These are phyloP conservation scores for Heteractis magnifica DNA, from an alignment of 92 coral and sea anemone genomes.

Conservation along the genomic window DNA sequence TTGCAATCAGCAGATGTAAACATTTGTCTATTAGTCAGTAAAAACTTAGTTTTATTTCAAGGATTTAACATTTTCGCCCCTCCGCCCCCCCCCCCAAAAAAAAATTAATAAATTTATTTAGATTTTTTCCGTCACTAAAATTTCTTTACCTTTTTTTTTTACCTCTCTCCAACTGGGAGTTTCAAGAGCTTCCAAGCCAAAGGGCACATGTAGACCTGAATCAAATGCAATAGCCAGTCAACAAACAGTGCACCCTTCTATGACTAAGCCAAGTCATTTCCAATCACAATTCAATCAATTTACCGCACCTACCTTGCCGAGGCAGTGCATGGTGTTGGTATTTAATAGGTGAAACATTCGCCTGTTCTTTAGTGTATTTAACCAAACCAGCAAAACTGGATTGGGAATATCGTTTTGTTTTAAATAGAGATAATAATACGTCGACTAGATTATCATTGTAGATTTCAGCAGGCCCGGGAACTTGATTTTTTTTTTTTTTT, in stretches of 20 bases:
- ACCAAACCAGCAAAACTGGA: not conserved
- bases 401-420: not conserved
- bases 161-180: too few relatives aligned
- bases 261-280: not conserved
- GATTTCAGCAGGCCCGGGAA: not conserved
- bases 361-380: not conserved
- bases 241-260: not conserved
- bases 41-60: too few relatives aligned
- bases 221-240: not conserved
- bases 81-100: too few relatives aligned
- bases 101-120: too few relatives aligned
- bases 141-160: too few relatives aligned
- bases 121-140: too few relatives aligned
- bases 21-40: too few relatives aligned
- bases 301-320: not conserved
- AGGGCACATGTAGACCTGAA: too few relatives aligned
- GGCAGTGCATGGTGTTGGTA: not conserved
- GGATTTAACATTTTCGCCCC: too few relatives aligned
- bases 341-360: not conserved
- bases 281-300: not conserved
- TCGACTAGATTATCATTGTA: not conserved
- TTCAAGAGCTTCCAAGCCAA: too few relatives aligned
- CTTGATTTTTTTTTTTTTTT: not conserved
- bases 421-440: not conserved
- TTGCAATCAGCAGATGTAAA: too few relatives aligned